A percentile compares a stretch with the other conserved stretches of the same genome.
Evolutionary conservation across 2,888 invertebrate genomes (phyloP).

Genomic region (Oxytorus armatus): DNA sequence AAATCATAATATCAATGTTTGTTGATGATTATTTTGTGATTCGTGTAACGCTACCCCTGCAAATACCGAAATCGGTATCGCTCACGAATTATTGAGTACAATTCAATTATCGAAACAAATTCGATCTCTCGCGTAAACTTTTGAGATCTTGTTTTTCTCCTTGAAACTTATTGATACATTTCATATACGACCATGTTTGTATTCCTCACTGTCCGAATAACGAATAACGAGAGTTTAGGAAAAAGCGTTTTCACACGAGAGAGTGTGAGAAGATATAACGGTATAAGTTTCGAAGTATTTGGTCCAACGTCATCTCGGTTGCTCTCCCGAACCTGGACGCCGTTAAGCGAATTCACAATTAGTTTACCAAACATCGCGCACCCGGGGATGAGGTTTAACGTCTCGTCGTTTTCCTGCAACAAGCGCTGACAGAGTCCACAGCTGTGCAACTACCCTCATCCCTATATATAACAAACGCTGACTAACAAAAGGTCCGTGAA

Average conservation of each 20-base stretch:
- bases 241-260: background rate
- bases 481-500: background rate
- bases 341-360: slow-evolving; percentile 57
- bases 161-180: no score
- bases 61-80: no score
- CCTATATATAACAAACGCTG: background rate
- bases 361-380: slow-evolving; percentile 51
- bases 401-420: slow-evolving; percentile 40
- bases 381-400: slow-evolving; percentile 12
- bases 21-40: no score
- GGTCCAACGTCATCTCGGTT: background rate
- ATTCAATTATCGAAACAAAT: no score
- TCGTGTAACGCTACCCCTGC: no score
- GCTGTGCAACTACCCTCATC: slow-evolving; percentile 14
- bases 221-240: slow-evolving; percentile 5
- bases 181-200: background rate
- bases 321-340: slow-evolving; percentile 13
- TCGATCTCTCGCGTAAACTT: no score
- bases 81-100: no score
- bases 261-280: no score
- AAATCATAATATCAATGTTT: no score
- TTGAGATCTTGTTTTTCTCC: no score
- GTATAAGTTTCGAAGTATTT: slow-evolving; percentile 23
- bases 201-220: background rate
- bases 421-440: slow-evolving; percentile 31